Evolutionary conservation across 2,113 vertebrate species (phyloP).

Genomic region (Thomomys bottae): DNA sequence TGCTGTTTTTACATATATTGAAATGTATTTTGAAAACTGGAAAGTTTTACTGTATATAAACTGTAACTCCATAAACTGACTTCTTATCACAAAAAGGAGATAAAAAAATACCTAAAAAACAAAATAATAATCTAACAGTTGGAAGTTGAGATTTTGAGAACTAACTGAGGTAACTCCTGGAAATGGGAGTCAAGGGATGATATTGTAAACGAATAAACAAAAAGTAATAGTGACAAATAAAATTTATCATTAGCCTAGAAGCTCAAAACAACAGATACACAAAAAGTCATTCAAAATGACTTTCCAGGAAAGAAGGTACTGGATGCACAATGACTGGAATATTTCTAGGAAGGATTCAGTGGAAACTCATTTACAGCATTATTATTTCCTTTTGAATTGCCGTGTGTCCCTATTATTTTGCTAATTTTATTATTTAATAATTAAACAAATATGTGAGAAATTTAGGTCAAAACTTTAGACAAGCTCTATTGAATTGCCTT

Average conservation of each 20-base stretch:
- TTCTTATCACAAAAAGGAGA: background rate
- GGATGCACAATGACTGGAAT: background rate
- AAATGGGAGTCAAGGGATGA: background rate
- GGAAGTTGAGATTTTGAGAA: no score
- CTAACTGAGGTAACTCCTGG: background rate
- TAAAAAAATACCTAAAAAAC: background rate
- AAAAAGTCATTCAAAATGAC: background rate
- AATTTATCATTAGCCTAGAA: background rate
- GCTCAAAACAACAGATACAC: background rate
- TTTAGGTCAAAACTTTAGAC: background rate
- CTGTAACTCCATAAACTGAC: no score
- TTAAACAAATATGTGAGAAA: background rate
- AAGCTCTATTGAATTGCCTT: background rate
- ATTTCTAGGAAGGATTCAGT: background rate
- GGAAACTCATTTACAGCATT: no score
- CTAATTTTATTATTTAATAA: background rate
- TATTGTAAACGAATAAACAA: background rate
- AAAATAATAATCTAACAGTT: background rate
- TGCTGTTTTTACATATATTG: no score
- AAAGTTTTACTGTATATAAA: no score
- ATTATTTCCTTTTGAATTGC: no score
- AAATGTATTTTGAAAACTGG: no score
- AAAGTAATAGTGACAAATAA: background rate
- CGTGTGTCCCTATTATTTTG: background rate
- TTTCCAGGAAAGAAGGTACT: background rate